These are phyloP conservation scores for Drosophila cognata DNA, from an alignment of 2,888 invertebrate species.

Conservation along the genomic window DNA sequence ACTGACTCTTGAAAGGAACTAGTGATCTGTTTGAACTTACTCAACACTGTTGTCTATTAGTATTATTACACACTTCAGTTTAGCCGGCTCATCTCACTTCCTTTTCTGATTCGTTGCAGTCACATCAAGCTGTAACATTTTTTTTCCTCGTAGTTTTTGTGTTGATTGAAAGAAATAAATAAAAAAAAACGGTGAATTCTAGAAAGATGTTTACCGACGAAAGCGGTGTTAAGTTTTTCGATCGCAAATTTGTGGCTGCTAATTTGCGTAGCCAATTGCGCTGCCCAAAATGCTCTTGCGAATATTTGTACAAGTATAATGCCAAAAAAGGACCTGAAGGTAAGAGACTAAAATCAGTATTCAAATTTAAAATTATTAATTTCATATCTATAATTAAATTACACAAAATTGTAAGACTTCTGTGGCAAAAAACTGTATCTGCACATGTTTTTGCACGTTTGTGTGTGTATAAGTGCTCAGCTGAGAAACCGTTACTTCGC, in stretches of 20 bases:
- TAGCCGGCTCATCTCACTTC: slow-evolving; percentile 16
- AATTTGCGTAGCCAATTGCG: slow-evolving; percentile 65
- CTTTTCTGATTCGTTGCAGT: background rate
- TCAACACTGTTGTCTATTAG: slow-evolving; percentile 33
- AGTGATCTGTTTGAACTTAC: slow-evolving; percentile 19
- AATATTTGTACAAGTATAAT: slow-evolving; percentile 52
- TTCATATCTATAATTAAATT: background rate
- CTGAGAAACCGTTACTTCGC: slow-evolving; percentile 35
- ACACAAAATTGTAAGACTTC: background rate
- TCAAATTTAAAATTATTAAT: background rate
- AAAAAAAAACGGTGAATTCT: background rate
- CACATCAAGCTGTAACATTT: background rate
- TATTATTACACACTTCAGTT: slow-evolving; percentile 22
- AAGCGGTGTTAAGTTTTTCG: slow-evolving; percentile 64
- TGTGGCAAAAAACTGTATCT: background rate
- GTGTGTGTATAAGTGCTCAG: background rate
- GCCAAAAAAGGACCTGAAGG: slow-evolving; percentile 18
- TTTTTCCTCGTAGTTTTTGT: background rate
- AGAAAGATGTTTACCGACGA: slow-evolving; percentile 39
- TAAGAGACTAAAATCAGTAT: slow-evolving; percentile 18
- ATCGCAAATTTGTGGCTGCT: slow-evolving; percentile 74
- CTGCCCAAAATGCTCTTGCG: slow-evolving; percentile 76
- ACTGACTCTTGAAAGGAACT: slow-evolving; percentile 12
- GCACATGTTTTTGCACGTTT: background rate
- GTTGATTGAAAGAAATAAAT: background rate